These are phyloP conservation scores for Cerceris rybyensis DNA, from an alignment of 2,888 invertebrate species.

Conservation along the genomic window DNA sequence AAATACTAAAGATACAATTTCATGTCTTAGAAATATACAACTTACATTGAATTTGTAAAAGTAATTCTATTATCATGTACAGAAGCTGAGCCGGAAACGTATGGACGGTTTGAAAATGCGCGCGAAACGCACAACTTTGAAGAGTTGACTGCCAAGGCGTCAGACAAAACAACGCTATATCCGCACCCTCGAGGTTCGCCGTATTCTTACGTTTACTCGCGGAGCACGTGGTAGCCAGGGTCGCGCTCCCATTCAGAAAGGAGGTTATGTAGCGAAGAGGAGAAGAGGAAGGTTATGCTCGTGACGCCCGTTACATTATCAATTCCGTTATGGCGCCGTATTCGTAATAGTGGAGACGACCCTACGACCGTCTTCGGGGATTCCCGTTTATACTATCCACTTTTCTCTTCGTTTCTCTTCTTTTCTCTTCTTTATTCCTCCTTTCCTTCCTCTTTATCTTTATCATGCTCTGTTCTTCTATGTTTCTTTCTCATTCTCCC, in stretches of 20 bases:
- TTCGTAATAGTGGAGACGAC: slow-evolving; percentile 78
- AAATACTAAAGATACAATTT: too few species aligned
- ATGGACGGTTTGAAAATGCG: not conserved
- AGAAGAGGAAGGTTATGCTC: slow-evolving; percentile 72
- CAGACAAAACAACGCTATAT: slow-evolving; percentile 9
- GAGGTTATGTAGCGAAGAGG: slow-evolving; percentile 71
- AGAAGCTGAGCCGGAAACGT: too few species aligned
- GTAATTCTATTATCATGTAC: too few species aligned
- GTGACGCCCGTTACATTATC: slow-evolving; percentile 80
- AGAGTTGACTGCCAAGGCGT: not conserved
- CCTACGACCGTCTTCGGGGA: slow-evolving; percentile 74
- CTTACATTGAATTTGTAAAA: too few species aligned
- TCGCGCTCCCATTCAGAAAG: slow-evolving; percentile 78
- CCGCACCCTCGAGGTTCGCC: slow-evolving; percentile 19
- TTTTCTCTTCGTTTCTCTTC: slow-evolving; percentile 29
- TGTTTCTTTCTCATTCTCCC: slow-evolving; percentile 46
- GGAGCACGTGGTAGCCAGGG: slow-evolving; percentile 68
- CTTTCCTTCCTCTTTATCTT: slow-evolving; percentile 37
- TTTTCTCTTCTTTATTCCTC: slow-evolving; percentile 53
- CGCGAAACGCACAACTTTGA: not conserved
- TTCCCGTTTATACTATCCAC: slow-evolving; percentile 61
- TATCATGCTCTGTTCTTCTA: slow-evolving; percentile 24
- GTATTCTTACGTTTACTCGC: slow-evolving; percentile 62
- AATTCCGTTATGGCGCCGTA: slow-evolving; percentile 80
- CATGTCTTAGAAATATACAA: too few species aligned